phyloP scores from a whole-genome alignment of 2,113 vertebrate genomes.

The Serilophus lunatus region DNA sequence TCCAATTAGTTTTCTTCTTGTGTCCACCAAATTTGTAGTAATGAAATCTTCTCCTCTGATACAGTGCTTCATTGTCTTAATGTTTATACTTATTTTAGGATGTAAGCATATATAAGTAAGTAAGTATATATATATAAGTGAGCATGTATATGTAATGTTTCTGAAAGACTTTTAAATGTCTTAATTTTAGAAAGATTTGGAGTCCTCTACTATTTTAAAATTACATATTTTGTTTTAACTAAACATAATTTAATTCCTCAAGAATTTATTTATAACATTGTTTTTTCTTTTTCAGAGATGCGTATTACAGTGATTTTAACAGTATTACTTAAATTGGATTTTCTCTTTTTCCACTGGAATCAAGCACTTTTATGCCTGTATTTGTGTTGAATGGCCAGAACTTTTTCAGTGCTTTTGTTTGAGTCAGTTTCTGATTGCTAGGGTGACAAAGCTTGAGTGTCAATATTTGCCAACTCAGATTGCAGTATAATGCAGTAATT shows the following conservation, averaged over 20 bases:
- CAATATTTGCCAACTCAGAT: conserved; percentile 49
- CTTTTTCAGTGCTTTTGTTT: conserved; percentile 42
- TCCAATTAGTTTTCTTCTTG: not conserved
- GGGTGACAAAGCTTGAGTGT: conserved; percentile 57
- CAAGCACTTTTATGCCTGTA: not conserved
- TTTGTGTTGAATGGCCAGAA: not conserved
- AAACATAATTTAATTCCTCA: not conserved
- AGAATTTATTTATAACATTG: not conserved
- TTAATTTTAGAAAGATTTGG: not conserved
- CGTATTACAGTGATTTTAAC: not conserved
- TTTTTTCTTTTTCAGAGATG: not conserved
- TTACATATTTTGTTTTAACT: not conserved
- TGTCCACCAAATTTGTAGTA: not conserved
- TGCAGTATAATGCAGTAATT: not conserved
- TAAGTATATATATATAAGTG: too few species aligned
- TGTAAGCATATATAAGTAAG: too few species aligned
- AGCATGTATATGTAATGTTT: not conserved
- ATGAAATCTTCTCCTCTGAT: not conserved
- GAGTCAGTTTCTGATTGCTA: conserved; percentile 56
- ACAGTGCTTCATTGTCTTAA: not conserved
- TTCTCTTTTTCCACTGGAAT: not conserved
- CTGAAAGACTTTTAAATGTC: not conserved
- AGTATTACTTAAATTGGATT: not conserved
- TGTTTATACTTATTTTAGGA: not conserved
- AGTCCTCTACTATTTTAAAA: not conserved